A percentile compares a stretch with the other conserved stretches of the same genome.
phyloP scores from a whole-genome alignment of 2,888 invertebrate genomes.

The Latrodectus elegans region DNA sequence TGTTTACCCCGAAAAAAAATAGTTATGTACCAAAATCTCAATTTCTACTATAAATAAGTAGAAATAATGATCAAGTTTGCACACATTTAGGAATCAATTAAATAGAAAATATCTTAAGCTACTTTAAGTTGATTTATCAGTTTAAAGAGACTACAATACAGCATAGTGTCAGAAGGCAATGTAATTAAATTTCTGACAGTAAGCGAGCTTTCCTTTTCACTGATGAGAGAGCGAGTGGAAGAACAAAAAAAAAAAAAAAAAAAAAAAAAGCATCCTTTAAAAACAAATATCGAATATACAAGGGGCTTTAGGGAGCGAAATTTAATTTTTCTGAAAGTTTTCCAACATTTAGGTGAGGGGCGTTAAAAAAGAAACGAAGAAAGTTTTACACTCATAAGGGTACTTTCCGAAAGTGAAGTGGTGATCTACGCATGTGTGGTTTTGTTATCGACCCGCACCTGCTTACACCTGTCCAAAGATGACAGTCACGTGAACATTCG shows the following conservation, averaged over 20 bases:
- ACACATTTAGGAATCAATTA: too few species aligned
- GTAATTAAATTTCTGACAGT: background rate
- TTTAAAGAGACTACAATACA: background rate
- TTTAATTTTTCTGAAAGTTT: slow-evolving; percentile 29
- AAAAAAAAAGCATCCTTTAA: too few species aligned
- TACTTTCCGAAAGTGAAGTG: slow-evolving; percentile 16
- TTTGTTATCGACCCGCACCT: slow-evolving; percentile 59
- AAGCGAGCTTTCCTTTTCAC: background rate
- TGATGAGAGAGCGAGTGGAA: background rate
- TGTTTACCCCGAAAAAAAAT: too few species aligned
- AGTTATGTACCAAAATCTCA: too few species aligned
- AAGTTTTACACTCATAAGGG: slow-evolving; percentile 1
- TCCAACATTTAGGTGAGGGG: background rate
- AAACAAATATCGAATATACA: background rate
- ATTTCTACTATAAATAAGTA: too few species aligned
- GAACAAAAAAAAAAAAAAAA: background rate
- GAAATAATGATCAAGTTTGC: too few species aligned
- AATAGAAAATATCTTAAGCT: too few species aligned
- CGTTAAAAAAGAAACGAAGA: background rate
- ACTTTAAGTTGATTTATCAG: too few species aligned
- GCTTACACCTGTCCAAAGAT: slow-evolving; percentile 66
- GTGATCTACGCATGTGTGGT: slow-evolving; percentile 37
- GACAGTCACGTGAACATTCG: slow-evolving; percentile 63
- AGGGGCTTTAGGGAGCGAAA: background rate
- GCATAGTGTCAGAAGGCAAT: background rate